Evolutionary conservation across 2,113 vertebrate genomes (phyloP).

Genomic region (Castor canadensis): DNA sequence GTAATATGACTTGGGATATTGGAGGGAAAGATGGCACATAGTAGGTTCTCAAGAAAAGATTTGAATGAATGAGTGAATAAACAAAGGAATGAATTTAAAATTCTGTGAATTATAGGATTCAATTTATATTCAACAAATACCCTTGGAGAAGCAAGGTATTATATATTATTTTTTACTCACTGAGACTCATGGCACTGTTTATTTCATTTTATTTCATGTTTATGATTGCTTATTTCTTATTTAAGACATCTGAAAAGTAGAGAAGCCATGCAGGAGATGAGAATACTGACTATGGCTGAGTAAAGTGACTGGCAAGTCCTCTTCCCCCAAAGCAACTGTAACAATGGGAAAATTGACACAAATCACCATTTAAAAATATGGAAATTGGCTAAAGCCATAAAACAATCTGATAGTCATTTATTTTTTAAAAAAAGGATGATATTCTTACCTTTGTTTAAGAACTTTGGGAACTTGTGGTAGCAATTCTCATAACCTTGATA

Average conservation of each 20-base stretch:
- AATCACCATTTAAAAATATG: constrained; percentile 4
- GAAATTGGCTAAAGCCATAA: background rate
- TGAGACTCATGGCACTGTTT: background rate
- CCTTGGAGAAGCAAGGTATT: constrained; percentile 6
- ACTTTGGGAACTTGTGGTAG: background rate
- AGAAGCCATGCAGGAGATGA: background rate
- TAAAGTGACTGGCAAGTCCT: background rate
- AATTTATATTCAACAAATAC: background rate
- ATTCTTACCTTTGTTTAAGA: background rate
- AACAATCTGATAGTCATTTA: background rate
- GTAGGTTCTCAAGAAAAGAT: background rate
- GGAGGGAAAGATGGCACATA: background rate
- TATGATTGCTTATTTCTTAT: background rate
- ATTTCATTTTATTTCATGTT: background rate
- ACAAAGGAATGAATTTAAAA: constrained; percentile 11
- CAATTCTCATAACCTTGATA: background rate
- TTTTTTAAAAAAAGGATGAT: background rate
- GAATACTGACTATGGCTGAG: background rate
- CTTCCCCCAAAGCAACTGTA: background rate
- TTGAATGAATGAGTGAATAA: background rate
- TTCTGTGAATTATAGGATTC: background rate
- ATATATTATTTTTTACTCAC: background rate
- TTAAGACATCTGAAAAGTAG: background rate
- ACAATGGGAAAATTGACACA: background rate
- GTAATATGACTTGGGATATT: background rate